Evolutionary conservation across 2,113 vertebrate species (phyloP).

Genomic region (Vulpes ferrilata): DNA sequence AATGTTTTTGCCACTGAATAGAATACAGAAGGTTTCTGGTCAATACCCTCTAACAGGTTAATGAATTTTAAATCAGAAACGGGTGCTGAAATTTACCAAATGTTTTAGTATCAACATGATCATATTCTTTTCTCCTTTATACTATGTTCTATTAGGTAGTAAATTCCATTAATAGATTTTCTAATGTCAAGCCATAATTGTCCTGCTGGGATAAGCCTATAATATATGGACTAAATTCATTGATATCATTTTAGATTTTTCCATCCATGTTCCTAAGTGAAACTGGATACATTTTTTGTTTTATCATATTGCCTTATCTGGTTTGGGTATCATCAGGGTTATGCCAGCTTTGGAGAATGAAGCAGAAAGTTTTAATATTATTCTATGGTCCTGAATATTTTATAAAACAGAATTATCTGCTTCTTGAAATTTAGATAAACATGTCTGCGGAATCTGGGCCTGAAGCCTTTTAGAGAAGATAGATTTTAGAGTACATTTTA

Average conservation of each 20-base stretch:
- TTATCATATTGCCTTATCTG: not conserved
- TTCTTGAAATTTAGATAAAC: slow-evolving; percentile 21
- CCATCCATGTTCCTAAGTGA: not conserved
- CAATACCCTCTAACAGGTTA: not conserved
- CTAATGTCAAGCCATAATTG: not conserved
- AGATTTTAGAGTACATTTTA: not conserved
- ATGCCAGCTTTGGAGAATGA: not conserved
- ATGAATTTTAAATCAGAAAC: slow-evolving; percentile 29
- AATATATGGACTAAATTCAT: not conserved
- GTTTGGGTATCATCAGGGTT: slow-evolving; percentile 3
- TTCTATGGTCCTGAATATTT: not conserved
- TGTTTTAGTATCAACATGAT: not conserved
- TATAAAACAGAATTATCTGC: slow-evolving; percentile 28
- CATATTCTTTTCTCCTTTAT: not conserved
- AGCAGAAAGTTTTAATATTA: not conserved
- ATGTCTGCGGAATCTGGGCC: not conserved
- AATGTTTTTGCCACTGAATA: not conserved
- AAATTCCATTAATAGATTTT: slow-evolving; percentile 18
- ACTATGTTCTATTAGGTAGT: not conserved
- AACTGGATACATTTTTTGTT: slow-evolving; percentile 19
- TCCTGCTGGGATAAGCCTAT: slow-evolving; percentile 14
- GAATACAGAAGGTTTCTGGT: not conserved
- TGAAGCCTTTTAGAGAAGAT: not conserved
- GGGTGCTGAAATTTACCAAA: not conserved
- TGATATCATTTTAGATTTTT: not conserved